A percentile compares a stretch with the other conserved stretches of the same genome.
Conservation (phyloP, 2,797 vertebrate genomes). For the Telmatherina bonti region DNA sequence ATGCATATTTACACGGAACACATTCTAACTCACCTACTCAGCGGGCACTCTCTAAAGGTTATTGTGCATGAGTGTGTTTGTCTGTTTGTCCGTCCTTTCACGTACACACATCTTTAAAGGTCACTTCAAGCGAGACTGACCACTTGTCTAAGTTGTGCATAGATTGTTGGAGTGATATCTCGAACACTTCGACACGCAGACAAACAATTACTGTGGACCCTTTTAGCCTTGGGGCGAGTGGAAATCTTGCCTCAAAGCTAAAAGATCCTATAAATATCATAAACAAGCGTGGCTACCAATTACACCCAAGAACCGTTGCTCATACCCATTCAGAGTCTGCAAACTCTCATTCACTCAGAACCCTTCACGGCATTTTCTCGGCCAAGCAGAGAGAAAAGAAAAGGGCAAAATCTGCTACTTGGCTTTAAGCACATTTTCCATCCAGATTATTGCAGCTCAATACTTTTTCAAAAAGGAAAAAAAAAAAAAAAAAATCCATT, state of each 20-base stretch:
- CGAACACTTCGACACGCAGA: constrained; percentile 54
- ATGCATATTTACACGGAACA: constrained; percentile 84
- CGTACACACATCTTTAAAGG: constrained; percentile 71
- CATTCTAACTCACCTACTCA: constrained; percentile 80
- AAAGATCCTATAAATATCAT: constrained; percentile 36
- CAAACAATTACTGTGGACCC: constrained; percentile 45
- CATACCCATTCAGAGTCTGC: constrained; percentile 49
- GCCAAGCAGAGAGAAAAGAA: constrained; percentile 60
- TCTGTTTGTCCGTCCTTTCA: constrained; percentile 60
- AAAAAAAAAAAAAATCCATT: constrained; percentile 67
- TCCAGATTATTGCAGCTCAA: constrained; percentile 80
- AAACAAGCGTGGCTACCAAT: constrained; percentile 48
- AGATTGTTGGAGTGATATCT: constrained; percentile 71
- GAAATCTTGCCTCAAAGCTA: not conserved
- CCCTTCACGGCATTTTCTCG: constrained; percentile 55
- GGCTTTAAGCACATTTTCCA: constrained; percentile 77
- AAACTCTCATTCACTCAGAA: constrained; percentile 54
- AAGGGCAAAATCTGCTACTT: constrained; percentile 71
- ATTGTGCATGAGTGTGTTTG: constrained; percentile 60
- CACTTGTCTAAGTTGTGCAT: constrained; percentile 63
- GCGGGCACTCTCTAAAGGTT: constrained; percentile 75
- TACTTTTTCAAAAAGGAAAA: constrained; percentile 71
- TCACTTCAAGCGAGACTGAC: constrained; percentile 67
- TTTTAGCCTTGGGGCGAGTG: not conserved
- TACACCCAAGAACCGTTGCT: constrained; percentile 41